Evolutionary conservation across 2,113 vertebrate genomes (phyloP).

Genomic region (Crotalus horridus): DNA sequence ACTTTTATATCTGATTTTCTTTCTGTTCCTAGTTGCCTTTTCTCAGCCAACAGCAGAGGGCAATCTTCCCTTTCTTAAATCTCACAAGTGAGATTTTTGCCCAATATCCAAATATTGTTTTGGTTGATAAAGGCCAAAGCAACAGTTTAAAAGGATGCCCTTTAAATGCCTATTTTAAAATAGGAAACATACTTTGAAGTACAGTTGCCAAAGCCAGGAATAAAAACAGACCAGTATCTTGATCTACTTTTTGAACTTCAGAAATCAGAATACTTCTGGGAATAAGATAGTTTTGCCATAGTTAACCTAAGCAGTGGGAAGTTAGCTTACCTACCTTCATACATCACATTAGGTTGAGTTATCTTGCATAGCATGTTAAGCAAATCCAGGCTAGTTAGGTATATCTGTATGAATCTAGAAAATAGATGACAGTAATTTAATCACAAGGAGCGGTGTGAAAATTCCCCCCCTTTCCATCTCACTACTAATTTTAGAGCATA

Average conservation of each 20-base stretch:
- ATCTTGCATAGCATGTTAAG: neutral
- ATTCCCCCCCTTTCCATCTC: neutral
- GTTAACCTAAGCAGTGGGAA: neutral
- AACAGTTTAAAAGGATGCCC: neutral
- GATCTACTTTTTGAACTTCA: neutral
- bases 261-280: neutral
- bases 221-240: neutral
- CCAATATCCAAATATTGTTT: neutral
- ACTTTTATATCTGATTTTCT: neutral
- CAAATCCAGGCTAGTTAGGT: neutral
- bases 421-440: neutral
- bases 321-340: neutral
- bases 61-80: slow-evolving; percentile 22
- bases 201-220: neutral
- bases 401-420: neutral
- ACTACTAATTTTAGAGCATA: neutral
- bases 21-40: neutral
- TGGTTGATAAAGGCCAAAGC: neutral
- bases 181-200: neutral
- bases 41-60: neutral
- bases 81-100: neutral
- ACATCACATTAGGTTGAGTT: neutral
- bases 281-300: neutral
- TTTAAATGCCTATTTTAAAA: neutral
- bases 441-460: neutral